Conservation (phyloP, 1,140 invertebrate genomes). For the Macrocentrus cingulum region DNA sequence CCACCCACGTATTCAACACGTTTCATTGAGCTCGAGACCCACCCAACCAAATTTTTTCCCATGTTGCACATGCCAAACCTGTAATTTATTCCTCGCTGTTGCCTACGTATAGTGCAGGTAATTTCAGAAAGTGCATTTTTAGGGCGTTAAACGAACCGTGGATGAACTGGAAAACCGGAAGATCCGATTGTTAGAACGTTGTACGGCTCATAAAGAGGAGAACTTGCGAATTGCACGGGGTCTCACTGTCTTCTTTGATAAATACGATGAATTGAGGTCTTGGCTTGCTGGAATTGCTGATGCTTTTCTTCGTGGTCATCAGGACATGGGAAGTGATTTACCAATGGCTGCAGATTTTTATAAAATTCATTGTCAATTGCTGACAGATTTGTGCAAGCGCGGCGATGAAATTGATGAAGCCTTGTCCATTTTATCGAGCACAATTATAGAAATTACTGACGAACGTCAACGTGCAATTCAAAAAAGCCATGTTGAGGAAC, state of each 20-base stretch:
- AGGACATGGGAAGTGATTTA: slow-evolving; percentile 74
- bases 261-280: slow-evolving; percentile 69
- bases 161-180: slow-evolving; percentile 77
- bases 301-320: slow-evolving; percentile 72
- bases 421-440: slow-evolving; percentile 64
- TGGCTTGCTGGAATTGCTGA: slow-evolving; percentile 75
- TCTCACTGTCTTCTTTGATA: slow-evolving; percentile 70
- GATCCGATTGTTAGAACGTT: slow-evolving; percentile 67
- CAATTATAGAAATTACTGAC: slow-evolving; percentile 69
- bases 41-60: slow-evolving; percentile 5
- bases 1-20: slow-evolving; percentile 1
- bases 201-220: slow-evolving; percentile 72
- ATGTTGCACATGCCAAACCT: neutral
- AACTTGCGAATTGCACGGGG: slow-evolving; percentile 69
- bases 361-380: slow-evolving; percentile 72
- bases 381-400: slow-evolving; percentile 73
- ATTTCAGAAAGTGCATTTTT: slow-evolving; percentile 17
- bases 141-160: slow-evolving; percentile 68
- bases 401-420: slow-evolving; percentile 56
- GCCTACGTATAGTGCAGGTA: slow-evolving; percentile 5
- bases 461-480: slow-evolving; percentile 56
- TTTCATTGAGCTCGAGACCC: slow-evolving; percentile 3
- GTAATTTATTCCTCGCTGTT: neutral
- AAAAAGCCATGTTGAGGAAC: slow-evolving; percentile 65
- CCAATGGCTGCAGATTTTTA: slow-evolving; percentile 74